phyloP scores from a whole-genome alignment of 1,140 invertebrate genomes.

The Bombus haemorrhoidalis region DNA sequence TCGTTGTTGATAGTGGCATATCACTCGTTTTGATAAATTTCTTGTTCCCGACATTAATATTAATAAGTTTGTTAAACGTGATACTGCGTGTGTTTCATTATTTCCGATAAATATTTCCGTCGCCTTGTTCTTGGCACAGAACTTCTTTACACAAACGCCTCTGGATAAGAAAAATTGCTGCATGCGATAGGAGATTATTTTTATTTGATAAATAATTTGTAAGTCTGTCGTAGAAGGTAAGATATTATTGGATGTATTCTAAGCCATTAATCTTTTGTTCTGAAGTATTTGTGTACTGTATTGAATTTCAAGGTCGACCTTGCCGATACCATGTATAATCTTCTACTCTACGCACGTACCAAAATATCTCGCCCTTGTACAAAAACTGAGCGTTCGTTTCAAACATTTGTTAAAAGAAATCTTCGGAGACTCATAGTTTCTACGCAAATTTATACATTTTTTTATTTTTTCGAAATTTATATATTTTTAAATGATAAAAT shows the following conservation, averaged over 20 bases:
- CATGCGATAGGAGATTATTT: neutral
- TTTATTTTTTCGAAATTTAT: neutral
- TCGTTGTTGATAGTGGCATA: neutral
- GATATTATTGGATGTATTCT: neutral
- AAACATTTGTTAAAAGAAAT: neutral
- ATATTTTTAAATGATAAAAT: neutral
- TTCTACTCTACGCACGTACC: constrained; percentile 12
- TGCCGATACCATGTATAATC: constrained; percentile 6
- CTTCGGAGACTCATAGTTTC: neutral
- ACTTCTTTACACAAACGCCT: neutral
- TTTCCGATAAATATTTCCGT: constrained; percentile 6
- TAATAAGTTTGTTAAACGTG: neutral
- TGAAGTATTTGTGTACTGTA: constrained; percentile 37
- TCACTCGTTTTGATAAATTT: neutral
- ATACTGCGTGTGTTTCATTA: neutral
- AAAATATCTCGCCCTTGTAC: constrained; percentile 49
- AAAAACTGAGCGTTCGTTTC: constrained; percentile 20
- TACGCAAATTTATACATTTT: neutral
- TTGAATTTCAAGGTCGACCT: constrained; percentile 36
- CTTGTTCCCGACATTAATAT: neutral
- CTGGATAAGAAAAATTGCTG: neutral
- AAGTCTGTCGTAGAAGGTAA: neutral
- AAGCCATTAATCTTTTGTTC: constrained; percentile 21
- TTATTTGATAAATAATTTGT: constrained; percentile 4
- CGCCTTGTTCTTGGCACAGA: neutral